phyloP scores from a whole-genome alignment of 2,113 vertebrate genomes.

The Chrysochloris asiatica region DNA sequence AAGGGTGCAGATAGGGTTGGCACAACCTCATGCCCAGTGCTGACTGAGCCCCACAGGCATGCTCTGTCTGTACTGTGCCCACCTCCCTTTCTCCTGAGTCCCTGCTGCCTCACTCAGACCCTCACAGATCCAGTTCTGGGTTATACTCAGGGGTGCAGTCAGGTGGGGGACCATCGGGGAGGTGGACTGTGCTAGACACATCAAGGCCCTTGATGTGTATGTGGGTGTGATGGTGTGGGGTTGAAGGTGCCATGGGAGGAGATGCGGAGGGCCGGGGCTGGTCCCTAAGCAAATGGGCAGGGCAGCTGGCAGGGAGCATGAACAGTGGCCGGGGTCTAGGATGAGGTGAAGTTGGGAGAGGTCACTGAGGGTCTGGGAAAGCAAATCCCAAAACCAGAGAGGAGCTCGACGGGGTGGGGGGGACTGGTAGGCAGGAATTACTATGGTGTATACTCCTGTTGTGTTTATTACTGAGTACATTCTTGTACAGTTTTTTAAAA shows the following conservation, averaged over 20 bases:
- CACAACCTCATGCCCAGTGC: too few relatives aligned
- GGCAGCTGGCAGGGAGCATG: neutral
- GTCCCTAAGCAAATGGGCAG: neutral
- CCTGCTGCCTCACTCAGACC: neutral
- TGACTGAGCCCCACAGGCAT: too few relatives aligned
- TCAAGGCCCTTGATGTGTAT: neutral
- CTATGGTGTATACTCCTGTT: neutral
- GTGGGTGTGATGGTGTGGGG: too few relatives aligned
- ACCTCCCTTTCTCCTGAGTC: neutral
- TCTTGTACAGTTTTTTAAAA: neutral
- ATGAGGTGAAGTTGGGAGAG: neutral
- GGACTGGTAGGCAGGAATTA: too few relatives aligned
- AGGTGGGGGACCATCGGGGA: too few relatives aligned
- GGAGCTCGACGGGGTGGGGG: neutral
- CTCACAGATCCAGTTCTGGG: rapidly evolving
- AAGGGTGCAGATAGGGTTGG: too few relatives aligned
- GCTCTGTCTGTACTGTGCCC: too few relatives aligned
- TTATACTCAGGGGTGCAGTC: too few relatives aligned
- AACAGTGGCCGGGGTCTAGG: neutral
- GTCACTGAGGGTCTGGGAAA: neutral
- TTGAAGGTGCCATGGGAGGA: too few relatives aligned
- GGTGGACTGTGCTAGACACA: rapidly evolving
- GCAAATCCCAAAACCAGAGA: too few relatives aligned
- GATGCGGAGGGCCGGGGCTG: neutral
- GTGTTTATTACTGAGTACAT: neutral